These are phyloP conservation scores for Myotis myotis DNA, from an alignment of 2,797 vertebrate species.

Conservation along the genomic window DNA sequence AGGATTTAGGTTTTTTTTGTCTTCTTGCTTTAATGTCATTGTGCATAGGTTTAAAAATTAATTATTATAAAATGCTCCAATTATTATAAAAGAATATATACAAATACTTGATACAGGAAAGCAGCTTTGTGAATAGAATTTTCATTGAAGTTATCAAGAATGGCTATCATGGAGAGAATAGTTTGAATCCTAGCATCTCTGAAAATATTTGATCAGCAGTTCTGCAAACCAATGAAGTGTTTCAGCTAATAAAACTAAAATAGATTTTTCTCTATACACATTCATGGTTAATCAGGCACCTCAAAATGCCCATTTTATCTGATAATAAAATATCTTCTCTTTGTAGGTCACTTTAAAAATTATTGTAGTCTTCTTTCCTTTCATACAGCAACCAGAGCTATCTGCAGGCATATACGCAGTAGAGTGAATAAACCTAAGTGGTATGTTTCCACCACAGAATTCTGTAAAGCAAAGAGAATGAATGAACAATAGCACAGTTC, in stretches of 20 bases:
- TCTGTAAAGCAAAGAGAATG: background rate
- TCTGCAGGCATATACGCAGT: background rate
- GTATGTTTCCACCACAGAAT: background rate
- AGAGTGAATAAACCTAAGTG: background rate
- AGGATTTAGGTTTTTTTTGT: background rate
- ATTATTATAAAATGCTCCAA: background rate
- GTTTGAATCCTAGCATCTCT: background rate
- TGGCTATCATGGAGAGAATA: background rate
- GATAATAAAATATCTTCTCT: background rate
- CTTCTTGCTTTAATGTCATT: background rate
- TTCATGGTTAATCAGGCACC: background rate
- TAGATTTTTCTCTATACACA: background rate
- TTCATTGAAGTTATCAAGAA: background rate
- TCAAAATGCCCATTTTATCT: conserved; percentile 9
- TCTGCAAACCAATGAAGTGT: background rate
- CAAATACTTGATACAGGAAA: background rate
- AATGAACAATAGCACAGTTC: background rate
- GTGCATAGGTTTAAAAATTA: background rate
- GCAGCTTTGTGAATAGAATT: background rate
- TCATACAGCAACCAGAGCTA: background rate
- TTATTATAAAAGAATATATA: background rate
- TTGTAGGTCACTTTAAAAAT: background rate
- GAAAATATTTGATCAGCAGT: conserved; percentile 26
- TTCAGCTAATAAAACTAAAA: conserved; percentile 39
- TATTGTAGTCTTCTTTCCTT: background rate